Evolutionary conservation across 2,888 invertebrate genomes (phyloP).

Genomic region (Drosophila robusta): DNA sequence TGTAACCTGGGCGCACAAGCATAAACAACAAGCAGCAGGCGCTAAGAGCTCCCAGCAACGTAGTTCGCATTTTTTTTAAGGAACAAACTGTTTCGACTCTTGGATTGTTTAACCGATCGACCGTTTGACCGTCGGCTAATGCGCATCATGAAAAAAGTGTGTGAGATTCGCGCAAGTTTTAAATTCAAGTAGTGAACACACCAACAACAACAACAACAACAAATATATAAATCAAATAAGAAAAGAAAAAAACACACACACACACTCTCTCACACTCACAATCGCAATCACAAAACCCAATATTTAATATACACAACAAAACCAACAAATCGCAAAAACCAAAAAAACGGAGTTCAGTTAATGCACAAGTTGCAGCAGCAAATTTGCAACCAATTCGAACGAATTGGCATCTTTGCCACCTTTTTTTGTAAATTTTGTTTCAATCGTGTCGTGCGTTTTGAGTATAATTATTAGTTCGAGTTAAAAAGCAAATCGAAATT

Average conservation of each 20-base stretch:
- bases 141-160: conserved; percentile 26
- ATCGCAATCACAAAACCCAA: no score
- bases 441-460: conserved; percentile 41
- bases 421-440: conserved; percentile 6
- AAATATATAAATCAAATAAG: conserved; percentile 15
- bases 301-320: no score
- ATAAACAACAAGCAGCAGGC: conserved; percentile 45
- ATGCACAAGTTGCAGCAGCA: conserved; percentile 33
- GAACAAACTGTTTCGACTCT: conserved; percentile 41
- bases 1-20: conserved; percentile 38
- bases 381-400: conserved; percentile 31
- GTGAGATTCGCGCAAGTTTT: conserved; percentile 21
- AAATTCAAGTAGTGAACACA: conserved; percentile 20
- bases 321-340: background rate
- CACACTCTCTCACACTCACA: no score
- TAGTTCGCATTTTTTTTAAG: conserved; percentile 17
- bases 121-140: conserved; percentile 63
- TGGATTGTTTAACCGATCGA: conserved; percentile 48
- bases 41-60: conserved; percentile 33
- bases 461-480: conserved; percentile 66
- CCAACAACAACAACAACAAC: conserved; percentile 13
- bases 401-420: conserved; percentile 39
- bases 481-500: conserved; percentile 74
- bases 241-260: background rate
- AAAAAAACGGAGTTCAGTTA: conserved; percentile 19